Evolutionary conservation across 2,113 vertebrate species (phyloP).

Genomic region (Chitala chitala): DNA sequence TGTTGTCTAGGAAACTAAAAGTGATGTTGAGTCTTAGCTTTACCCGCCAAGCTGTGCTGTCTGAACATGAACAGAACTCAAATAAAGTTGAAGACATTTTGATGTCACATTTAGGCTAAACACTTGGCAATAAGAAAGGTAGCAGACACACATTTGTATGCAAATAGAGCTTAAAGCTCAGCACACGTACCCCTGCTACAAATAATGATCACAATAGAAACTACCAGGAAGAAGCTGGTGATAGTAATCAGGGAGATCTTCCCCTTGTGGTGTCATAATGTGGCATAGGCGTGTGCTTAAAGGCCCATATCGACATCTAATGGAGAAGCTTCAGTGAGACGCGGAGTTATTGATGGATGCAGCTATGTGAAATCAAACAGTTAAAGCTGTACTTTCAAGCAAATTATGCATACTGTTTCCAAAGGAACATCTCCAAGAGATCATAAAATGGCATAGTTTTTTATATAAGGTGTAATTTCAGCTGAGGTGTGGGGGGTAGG

Average conservation of each 20-base stretch:
- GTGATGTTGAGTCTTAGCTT: no score
- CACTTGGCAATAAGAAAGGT: no score
- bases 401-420: conserved; percentile 14
- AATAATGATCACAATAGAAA: conserved; percentile 12
- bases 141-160: conserved; percentile 17
- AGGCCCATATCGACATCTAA: neutral
- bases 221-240: conserved; percentile 14
- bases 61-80: no score
- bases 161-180: conserved; percentile 13
- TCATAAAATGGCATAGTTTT: conserved; percentile 1
- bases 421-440: conserved; percentile 2
- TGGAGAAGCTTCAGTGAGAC: conserved; percentile 3
- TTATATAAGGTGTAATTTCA: neutral
- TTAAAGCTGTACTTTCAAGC: conserved; percentile 11
- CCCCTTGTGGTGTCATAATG: neutral
- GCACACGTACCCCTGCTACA: neutral
- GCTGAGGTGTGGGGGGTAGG: neutral
- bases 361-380: neutral
- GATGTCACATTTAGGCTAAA: neutral
- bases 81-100: neutral
- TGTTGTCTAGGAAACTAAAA: no score
- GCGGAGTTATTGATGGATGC: conserved; percentile 4
- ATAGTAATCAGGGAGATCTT: conserved; percentile 9
- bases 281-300: neutral
- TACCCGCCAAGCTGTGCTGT: no score